These are phyloP conservation scores for Zophobas morio DNA, from an alignment of 1,140 invertebrate genomes.

Conservation along the genomic window DNA sequence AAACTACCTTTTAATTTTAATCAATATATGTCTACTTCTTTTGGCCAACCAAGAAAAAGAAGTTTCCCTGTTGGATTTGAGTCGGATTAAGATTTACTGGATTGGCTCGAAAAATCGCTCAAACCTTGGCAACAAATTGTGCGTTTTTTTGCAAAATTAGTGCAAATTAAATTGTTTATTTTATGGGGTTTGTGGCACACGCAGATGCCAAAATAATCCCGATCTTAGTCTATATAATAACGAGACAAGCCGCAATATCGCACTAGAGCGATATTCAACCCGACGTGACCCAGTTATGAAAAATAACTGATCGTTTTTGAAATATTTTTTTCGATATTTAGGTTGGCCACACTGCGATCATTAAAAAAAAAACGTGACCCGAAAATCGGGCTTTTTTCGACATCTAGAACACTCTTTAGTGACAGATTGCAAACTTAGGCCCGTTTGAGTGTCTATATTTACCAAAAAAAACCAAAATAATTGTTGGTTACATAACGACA, in stretches of 20 bases:
- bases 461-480: no score
- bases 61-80: constrained; percentile 54
- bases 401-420: no score
- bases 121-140: neutral
- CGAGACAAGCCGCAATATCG: neutral
- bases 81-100: neutral
- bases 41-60: constrained; percentile 64
- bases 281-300: no score
- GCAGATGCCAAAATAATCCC: no score
- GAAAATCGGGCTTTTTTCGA: no score
- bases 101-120: neutral
- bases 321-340: neutral
- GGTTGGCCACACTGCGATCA: constrained; percentile 14
- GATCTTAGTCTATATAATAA: no score
- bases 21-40: constrained; percentile 62
- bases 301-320: no score
- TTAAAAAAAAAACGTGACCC: no score
- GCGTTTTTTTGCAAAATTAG: neutral
- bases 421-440: no score
- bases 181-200: no score
- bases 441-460: no score
- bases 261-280: neutral
- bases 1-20: constrained; percentile 64
- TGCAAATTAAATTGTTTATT: neutral
- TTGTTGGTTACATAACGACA: no score